phyloP scores from a whole-genome alignment of 1,140 invertebrate species.

The Lasioglossum baleicum region DNA sequence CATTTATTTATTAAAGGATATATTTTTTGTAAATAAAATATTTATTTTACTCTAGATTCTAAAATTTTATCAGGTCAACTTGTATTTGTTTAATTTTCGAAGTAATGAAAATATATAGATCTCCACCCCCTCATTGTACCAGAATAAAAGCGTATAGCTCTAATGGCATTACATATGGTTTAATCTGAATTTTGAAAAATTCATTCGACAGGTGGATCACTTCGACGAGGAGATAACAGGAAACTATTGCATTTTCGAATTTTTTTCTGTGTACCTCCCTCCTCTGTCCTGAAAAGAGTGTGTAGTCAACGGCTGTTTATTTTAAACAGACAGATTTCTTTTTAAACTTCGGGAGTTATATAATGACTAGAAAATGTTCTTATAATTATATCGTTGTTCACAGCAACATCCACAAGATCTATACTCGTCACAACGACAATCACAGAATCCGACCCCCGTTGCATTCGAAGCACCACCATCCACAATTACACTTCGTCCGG shows the following conservation, averaged over 20 bases:
- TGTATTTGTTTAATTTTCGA: too few relatives aligned
- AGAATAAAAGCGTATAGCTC: too few relatives aligned
- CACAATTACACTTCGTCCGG: constrained; percentile 85
- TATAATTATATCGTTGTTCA: constrained; percentile 24
- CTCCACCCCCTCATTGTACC: too few relatives aligned
- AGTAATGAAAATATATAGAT: too few relatives aligned
- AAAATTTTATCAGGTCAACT: too few relatives aligned
- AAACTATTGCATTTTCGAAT: not conserved
- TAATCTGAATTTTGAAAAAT: not conserved
- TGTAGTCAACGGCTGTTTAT: constrained; percentile 50
- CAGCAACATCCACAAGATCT: constrained; percentile 62
- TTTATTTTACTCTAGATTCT: too few relatives aligned
- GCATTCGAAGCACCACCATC: constrained; percentile 83
- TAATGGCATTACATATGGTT: not conserved
- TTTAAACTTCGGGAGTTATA: not conserved
- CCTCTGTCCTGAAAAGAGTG: constrained; percentile 30
- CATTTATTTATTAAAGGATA: too few relatives aligned
- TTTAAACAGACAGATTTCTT: not conserved
- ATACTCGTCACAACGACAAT: constrained; percentile 58
- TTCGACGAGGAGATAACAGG: constrained; percentile 23
- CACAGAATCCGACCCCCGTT: constrained; percentile 69
- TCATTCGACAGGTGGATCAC: constrained; percentile 32
- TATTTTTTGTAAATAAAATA: too few relatives aligned
- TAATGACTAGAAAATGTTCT: not conserved
- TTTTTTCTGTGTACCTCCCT: constrained; percentile 8